Evolutionary conservation across 2,113 vertebrate genomes (phyloP).

Genomic region (Dicaeum eximium): DNA sequence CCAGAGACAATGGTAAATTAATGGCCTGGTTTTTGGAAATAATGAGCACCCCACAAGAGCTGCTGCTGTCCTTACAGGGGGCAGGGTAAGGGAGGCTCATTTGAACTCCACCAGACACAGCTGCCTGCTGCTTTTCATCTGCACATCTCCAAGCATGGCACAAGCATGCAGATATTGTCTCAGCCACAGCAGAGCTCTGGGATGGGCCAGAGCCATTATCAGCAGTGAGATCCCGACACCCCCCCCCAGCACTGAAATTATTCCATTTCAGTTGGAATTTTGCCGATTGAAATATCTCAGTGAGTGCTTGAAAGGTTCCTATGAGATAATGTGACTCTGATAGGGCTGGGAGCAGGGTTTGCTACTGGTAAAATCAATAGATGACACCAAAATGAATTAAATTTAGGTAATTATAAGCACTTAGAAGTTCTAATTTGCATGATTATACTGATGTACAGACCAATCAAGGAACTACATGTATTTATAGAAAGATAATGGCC

Average conservation of each 20-base stretch:
- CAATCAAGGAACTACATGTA: conserved; percentile 5
- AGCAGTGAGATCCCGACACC: neutral
- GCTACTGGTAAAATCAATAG: neutral
- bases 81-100: neutral
- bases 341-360: neutral
- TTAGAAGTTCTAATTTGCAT: conserved; percentile 21
- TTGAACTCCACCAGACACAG: neutral
- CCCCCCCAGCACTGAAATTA: neutral
- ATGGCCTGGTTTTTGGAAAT: neutral
- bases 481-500: conserved; percentile 18
- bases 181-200: neutral
- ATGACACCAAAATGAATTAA: conserved; percentile 26
- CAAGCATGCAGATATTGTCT: neutral
- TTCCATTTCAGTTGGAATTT: neutral
- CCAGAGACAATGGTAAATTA: neutral
- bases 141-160: neutral
- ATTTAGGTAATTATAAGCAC: conserved; percentile 15
- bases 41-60: neutral
- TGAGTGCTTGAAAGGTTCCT: neutral
- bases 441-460: neutral
- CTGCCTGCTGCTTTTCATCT: neutral
- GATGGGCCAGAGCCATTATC: neutral
- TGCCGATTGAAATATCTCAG: neutral
- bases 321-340: neutral
- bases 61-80: neutral